Conservation (phyloP, 2,888 invertebrate genomes). For the Myopa tessellatipennis region DNA sequence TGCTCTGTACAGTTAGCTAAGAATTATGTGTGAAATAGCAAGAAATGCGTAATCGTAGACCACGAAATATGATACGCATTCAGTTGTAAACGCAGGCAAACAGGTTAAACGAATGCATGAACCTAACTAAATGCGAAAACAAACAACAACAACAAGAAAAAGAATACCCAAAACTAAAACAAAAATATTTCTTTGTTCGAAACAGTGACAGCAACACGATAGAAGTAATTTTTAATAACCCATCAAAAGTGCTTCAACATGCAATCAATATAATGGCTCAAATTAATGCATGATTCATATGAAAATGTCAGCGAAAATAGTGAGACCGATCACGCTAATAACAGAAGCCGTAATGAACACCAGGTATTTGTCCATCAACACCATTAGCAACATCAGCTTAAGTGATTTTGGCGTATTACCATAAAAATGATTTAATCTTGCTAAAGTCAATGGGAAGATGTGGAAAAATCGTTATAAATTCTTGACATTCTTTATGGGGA, state of each 20-base stretch:
- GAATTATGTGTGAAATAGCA: constrained; percentile 39
- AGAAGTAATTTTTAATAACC: neutral
- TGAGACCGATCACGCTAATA: neutral
- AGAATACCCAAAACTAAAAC: neutral
- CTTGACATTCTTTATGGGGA: constrained; percentile 67
- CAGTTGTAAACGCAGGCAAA: constrained; percentile 29
- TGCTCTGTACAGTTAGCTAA: constrained; percentile 3
- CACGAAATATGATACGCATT: constrained; percentile 30
- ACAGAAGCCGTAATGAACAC: neutral
- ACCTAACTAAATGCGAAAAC: neutral
- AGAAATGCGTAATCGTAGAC: constrained; percentile 26
- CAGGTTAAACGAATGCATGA: constrained; percentile 21
- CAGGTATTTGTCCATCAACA: constrained; percentile 6
- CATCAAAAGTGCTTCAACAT: neutral
- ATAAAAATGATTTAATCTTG: constrained; percentile 28
- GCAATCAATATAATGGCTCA: constrained; percentile 4
- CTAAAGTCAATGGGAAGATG: constrained; percentile 56
- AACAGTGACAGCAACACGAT: constrained; percentile 2
- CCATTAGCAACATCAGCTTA: neutral
- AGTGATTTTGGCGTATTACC: constrained; percentile 16
- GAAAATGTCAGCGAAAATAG: constrained; percentile 24
- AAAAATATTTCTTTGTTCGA: constrained; percentile 15
- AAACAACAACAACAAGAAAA: neutral
- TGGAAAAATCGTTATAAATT: constrained; percentile 66
- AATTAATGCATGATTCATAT: neutral